Evolutionary conservation across 1,140 invertebrate species (phyloP), one percentile per base, ranked within the genome.

Genomic region (Pseudomyrmex cubaensis): DNA sequence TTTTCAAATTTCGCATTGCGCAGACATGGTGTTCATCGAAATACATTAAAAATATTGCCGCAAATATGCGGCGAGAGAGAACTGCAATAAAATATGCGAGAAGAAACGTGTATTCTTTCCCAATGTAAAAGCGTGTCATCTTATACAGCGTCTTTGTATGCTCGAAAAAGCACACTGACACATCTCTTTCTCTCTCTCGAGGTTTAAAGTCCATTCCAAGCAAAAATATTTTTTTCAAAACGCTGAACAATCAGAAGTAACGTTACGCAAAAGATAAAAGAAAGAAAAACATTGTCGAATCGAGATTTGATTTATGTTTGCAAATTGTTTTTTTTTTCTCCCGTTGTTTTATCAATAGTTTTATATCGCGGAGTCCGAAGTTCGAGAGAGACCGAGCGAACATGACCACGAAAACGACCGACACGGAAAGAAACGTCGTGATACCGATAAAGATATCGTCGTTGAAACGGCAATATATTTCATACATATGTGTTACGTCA

Each of bases 401-500:
- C 17, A 17, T 66, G 35, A 35, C 15, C 15, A 64, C 62, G 13
- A 35, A n/a, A 25, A n/a, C 13, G 35, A 57, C 13, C 12, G 20
- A 15, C 13, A 10, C n/a, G 46, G n/a, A 52, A 76, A 76, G 48
- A 35, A 48, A 76, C 52, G 35, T 78, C 64, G 54, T 59, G 48
- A 70, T 50, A 56, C 54, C 54, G 66, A 80, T 62, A 80, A 57
- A 72, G 56, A 10, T 70, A 25, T n/a, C 56, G 12, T 61, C 54
- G 35, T 35, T 35, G 35, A 35, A 35, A 35, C 35, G 35, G 0
- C 35, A 35, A 7, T 35, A 35, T 72, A 72, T 50, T 80, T 15
- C n/a, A 35, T 7, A 35, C 35, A 7, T 5, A 70, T 10, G 54
- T 54, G 54, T 80, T 80, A 8, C 76, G 66, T 80, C 76, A 80